Base-by-base conservation (phyloP, 2,113 vertebrate genomes). In the Pterocles gutturalis region DNA sequence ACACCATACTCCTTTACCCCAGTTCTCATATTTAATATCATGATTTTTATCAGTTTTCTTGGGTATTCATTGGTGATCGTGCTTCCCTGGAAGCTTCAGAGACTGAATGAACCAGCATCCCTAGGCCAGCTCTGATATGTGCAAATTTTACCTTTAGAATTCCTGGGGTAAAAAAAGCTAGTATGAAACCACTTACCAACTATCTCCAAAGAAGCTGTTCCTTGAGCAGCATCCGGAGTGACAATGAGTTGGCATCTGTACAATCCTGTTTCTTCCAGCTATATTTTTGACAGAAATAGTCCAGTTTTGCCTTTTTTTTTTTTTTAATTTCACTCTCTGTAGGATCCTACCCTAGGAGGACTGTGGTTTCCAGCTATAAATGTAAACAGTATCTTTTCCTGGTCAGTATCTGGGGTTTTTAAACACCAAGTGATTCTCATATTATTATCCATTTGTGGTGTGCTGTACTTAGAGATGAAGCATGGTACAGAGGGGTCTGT, bases 241-340 rank as follows among this genome's bases (percentile, higher is more conserved):
- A 55, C 34, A 45, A 5, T 34, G 31, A 96, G 61, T 36, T 48
- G 33, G 17, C 65, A 75, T 46, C 34, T 83, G 8, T 49, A 83
- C 49, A n/a, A 77, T 58, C 72, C 79, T 15, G 41, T 92, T 85
- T 96, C 36, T 7, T 85, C 49, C 72, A 88, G 13, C 57, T 96
- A 73, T 61, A 79, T 58, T 25, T 96, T 46, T 43, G 49, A 28
- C 57, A 97, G 53, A 57, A 83, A 57, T 34, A 93, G 69, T 29
- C 57, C 24, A 51, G 60, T 41, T 11, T 41, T 93, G 65, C 73
- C 70, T 72, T 53, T 83, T 73, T 34, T 45, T 43, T 26, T 83
- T 73, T 34, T 45, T 43, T 15, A 28, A 88, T 76, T 29, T 89
- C 24, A 20, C 11, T 28, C 13, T n/a, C 33, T 60, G 3, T 31